Percentiles rank a stretch among this genome's conserved stretches.
Evolutionary conservation across 1,140 invertebrate genomes (phyloP).

Genomic region (Meteorus sp.): DNA sequence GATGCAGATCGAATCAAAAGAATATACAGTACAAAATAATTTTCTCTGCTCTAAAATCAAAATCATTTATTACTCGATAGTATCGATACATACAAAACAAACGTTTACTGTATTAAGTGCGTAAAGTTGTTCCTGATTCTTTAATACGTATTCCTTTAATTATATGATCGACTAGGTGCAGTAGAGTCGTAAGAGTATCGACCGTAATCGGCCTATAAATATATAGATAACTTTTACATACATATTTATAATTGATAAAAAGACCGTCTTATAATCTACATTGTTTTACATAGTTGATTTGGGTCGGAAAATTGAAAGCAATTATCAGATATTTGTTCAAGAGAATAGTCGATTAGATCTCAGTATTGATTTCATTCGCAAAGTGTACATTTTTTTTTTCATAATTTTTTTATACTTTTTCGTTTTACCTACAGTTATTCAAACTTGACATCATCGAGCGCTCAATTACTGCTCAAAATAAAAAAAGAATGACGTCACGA

Average conservation of each 20-base stretch:
- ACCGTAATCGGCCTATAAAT: slow-evolving; percentile 15
- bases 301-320: slow-evolving; percentile 1
- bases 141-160: slow-evolving; percentile 12
- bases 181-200: slow-evolving; percentile 13
- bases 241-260: slow-evolving; percentile 25
- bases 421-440: neutral
- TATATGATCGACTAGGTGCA: slow-evolving; percentile 18
- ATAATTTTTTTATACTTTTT: no score
- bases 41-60: slow-evolving; percentile 13
- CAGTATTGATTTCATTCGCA: neutral
- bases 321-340: neutral
- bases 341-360: neutral
- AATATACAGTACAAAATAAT: neutral
- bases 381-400: slow-evolving; percentile 1
- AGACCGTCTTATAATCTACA: slow-evolving; percentile 19
- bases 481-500: neutral
- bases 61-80: slow-evolving; percentile 3
- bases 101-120: slow-evolving; percentile 6
- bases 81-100: slow-evolving; percentile 17
- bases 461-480: neutral
- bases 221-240: slow-evolving; percentile 20
- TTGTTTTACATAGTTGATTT: slow-evolving; percentile 3
- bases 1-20: neutral
- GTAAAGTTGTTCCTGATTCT: slow-evolving; percentile 2
- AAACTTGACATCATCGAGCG: neutral